Percentiles rank a stretch among this genome's conserved stretches.
Evolutionary conservation across 2,113 vertebrate species (phyloP).

Genomic region (Xiphorhynchus elegans): DNA sequence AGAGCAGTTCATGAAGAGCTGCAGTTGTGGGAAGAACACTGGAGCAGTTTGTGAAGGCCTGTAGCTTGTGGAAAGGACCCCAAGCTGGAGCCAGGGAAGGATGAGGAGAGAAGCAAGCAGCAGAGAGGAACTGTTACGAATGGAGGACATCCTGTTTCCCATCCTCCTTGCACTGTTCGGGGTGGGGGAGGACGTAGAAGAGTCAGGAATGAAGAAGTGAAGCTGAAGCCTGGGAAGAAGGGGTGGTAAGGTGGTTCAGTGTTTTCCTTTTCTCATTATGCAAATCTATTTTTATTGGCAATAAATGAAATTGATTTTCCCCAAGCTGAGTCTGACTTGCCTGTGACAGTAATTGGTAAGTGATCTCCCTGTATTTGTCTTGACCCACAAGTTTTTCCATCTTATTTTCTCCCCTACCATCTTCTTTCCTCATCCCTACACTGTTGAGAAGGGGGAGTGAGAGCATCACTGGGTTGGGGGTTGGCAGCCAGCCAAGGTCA

Average conservation of each 20-base stretch:
- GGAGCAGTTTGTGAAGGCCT: background rate
- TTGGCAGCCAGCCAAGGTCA: background rate
- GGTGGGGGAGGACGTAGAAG: background rate
- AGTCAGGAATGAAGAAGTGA: background rate
- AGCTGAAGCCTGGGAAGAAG: background rate
- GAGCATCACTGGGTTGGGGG: fast-evolving
- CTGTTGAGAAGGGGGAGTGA: background rate
- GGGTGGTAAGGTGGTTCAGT: background rate
- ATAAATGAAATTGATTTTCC: background rate
- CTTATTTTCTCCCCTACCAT: background rate
- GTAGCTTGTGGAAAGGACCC: background rate
- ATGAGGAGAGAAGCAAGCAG: background rate
- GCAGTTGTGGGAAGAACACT: background rate
- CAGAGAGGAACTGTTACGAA: background rate
- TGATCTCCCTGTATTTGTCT: background rate
- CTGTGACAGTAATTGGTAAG: background rate
- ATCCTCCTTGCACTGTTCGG: background rate
- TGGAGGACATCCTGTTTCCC: background rate
- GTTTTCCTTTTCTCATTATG: background rate
- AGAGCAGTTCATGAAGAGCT: background rate
- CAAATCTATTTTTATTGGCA: background rate
- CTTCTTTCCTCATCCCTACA: background rate
- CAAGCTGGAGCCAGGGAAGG: background rate
- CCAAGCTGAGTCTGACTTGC: background rate
- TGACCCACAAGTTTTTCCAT: background rate